phyloP scores from a whole-genome alignment of 1,140 invertebrate genomes.

The Samia ricini region DNA sequence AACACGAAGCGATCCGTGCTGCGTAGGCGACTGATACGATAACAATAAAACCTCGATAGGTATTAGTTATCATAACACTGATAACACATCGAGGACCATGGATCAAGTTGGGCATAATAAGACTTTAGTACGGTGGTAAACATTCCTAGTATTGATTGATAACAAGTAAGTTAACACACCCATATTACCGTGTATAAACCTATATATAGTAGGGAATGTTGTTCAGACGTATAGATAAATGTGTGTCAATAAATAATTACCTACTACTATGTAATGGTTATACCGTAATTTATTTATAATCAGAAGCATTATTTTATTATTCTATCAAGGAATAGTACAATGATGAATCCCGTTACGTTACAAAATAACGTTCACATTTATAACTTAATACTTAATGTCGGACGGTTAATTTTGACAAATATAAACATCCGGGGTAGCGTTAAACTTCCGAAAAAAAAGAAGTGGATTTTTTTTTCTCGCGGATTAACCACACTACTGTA shows the following conservation, averaged over 20 bases:
- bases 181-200: background rate
- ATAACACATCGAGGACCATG: constrained; percentile 19
- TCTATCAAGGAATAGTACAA: too few species aligned
- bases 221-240: background rate
- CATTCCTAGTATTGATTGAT: background rate
- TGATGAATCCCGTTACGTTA: too few species aligned
- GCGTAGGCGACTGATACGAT: constrained; percentile 6
- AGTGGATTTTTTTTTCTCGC: too few species aligned
- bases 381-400: too few species aligned
- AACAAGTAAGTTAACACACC: background rate
- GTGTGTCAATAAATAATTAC: background rate
- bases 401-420: too few species aligned
- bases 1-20: background rate
- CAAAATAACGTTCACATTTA: too few species aligned
- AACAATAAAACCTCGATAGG: constrained; percentile 24
- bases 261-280: too few species aligned
- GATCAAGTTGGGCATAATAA: constrained; percentile 11
- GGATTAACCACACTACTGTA: too few species aligned
- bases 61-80: constrained; percentile 26
- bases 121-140: background rate
- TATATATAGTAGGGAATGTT: background rate
- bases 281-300: too few species aligned
- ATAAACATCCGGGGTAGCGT: too few species aligned
- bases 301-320: too few species aligned
- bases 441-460: too few species aligned